Evolutionary conservation across 2,888 invertebrate species (phyloP), one percentile per base, ranked within the genome.

Genomic region (Cephalotes varians): DNA sequence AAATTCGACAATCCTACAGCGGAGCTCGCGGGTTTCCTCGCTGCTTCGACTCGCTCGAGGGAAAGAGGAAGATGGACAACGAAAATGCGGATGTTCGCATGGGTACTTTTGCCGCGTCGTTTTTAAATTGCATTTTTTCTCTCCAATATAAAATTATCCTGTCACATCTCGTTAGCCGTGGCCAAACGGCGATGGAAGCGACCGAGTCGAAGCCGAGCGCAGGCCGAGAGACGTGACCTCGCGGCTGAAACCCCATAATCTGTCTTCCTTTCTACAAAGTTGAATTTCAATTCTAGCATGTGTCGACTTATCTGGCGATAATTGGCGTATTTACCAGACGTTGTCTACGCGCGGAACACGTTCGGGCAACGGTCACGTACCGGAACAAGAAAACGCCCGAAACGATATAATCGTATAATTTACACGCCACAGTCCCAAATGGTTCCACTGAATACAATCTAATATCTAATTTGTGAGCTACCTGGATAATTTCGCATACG

Each of bases 211-310:
- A 54, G 69, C 51, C 21, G 51, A n/a, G 37, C 74, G 62, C 25
- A 37, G 31, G 34, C 21, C 21, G 44, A 56, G 77, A 79, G 56
- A 69, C 44, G 71, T 79, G 77, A 79, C 71, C 77, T 69, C 77
- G 69, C 44, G 56, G 56, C 44, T 56, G 77, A 56, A 69, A 47
- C 69, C 56, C 44, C 31, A 71, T 71, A 79, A 79, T 79, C 69
- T 79, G 77, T 79, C 77, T 79, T 79, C 77, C 77, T 56, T 79
- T 79, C 77, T 79, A 56, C 56, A 69, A 69, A 79, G 71, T 69
- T 79, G 77, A 79, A 79, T 79, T 79, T 79, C 77, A 79, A 69
- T 79, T 79, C 77, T 40, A 79, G 56, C 56, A 25, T 56, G 56
- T 69, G 77, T 69, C 71, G 77, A 79, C 44, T 79, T 79, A 79